Evolutionary conservation across 2,113 vertebrate species (phyloP).

Genomic region (Rhinolophus sinicus): DNA sequence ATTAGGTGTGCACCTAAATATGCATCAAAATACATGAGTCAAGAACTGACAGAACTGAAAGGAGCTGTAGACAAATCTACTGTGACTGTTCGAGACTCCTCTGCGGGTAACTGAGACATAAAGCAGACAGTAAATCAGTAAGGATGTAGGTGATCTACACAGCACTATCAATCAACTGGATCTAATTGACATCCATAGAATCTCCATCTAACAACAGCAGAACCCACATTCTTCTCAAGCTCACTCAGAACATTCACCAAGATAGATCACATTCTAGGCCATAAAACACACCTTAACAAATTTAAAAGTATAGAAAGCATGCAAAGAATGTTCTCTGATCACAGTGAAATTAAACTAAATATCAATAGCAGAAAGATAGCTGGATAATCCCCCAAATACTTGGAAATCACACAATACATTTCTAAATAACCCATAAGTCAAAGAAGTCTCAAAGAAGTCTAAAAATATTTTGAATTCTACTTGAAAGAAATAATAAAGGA

Average conservation of each 20-base stretch:
- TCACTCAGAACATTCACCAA: neutral
- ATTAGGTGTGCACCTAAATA: neutral
- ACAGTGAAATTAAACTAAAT: neutral
- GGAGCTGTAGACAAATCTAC: neutral
- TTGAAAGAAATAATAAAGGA: neutral
- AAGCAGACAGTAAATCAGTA: neutral
- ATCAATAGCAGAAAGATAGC: neutral
- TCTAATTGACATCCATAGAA: neutral
- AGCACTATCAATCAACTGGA: neutral
- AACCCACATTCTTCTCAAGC: neutral
- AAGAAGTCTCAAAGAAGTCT: neutral
- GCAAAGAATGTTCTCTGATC: no score
- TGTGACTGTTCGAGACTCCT: neutral
- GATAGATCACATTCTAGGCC: no score
- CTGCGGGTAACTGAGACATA: neutral
- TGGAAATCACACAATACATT: neutral
- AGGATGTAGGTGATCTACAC: neutral
- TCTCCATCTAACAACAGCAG: neutral
- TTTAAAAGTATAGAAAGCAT: no score
- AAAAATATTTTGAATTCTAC: neutral
- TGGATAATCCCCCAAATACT: neutral
- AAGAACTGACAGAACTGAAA: neutral
- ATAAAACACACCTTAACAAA: no score
- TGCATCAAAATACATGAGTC: neutral
- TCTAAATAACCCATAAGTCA: neutral